These are phyloP conservation scores for Vulpes lagopus DNA, from an alignment of 2,113 vertebrate genomes.

Conservation along the genomic window DNA sequence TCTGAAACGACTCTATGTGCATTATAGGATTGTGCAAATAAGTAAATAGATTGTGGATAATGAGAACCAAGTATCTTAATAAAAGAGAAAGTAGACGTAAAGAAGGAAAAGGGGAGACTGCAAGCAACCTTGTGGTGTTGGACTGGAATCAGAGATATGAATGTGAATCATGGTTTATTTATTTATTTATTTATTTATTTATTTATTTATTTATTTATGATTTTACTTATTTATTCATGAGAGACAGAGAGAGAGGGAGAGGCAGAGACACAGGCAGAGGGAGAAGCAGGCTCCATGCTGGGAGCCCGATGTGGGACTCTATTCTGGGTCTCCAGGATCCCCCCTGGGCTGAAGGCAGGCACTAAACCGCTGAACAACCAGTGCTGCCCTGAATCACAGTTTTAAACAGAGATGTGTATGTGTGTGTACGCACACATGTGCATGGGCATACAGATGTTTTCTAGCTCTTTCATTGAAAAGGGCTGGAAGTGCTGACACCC, in stretches of 20 bases:
- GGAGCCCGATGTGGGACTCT: too few species aligned
- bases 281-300: too few species aligned
- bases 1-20: not conserved
- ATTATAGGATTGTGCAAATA: slow-evolving; percentile 1
- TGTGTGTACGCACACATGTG: not conserved
- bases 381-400: not conserved
- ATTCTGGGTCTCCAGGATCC: too few species aligned
- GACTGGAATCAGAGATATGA: not conserved
- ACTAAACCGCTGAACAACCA: too few species aligned
- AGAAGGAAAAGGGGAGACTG: not conserved
- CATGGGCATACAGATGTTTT: not conserved
- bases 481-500: not conserved
- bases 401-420: not conserved
- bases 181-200: too few species aligned
- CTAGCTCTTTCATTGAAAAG: not conserved
- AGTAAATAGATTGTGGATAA: not conserved
- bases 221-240: too few species aligned
- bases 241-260: too few species aligned
- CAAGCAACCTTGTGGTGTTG: not conserved
- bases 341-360: too few species aligned
- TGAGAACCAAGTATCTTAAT: not conserved
- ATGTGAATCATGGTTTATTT: not conserved
- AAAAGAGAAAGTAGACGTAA: not conserved
- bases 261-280: too few species aligned
- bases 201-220: too few species aligned